Percentiles rank a stretch among this genome's conserved stretches.
Conservation (phyloP, 2,888 invertebrate species). For the Phrixothrix hirtus region DNA sequence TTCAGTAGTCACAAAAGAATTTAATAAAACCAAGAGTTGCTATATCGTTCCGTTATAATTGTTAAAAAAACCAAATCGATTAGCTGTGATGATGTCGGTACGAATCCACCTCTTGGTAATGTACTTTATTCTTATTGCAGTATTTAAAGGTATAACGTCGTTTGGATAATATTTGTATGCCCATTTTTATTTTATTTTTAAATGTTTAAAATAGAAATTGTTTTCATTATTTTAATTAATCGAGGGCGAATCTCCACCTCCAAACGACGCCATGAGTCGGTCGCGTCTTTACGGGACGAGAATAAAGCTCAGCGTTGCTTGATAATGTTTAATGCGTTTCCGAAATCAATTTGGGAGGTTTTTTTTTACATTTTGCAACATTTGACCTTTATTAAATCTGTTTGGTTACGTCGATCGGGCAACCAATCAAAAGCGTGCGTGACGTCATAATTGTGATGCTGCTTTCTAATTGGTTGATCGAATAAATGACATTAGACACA, state of each 20-base stretch:
- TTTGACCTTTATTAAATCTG: too few relatives aligned
- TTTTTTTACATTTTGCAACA: too few relatives aligned
- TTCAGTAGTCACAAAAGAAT: neutral
- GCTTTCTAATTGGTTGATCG: too few relatives aligned
- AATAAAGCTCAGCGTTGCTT: neutral
- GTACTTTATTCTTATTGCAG: neutral
- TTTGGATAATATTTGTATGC: neutral
- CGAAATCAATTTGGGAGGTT: too few relatives aligned
- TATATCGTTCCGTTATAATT: neutral
- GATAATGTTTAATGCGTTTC: neutral
- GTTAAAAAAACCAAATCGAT: neutral
- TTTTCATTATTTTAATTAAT: too few relatives aligned
- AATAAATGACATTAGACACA: too few relatives aligned
- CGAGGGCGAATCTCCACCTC: neutral
- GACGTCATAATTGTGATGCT: too few relatives aligned
- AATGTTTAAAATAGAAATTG: too few relatives aligned
- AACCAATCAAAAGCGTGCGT: too few relatives aligned
- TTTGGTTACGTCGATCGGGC: too few relatives aligned
- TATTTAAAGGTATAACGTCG: neutral
- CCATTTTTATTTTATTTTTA: too few relatives aligned
- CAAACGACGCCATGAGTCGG: conserved; percentile 3
- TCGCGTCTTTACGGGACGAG: neutral
- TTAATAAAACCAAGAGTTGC: neutral
- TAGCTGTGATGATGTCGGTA: neutral
- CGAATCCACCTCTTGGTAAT: neutral